These are phyloP conservation scores for Porites australiensis DNA, from an alignment of 64 coral and sea anemone species.

Conservation along the genomic window DNA sequence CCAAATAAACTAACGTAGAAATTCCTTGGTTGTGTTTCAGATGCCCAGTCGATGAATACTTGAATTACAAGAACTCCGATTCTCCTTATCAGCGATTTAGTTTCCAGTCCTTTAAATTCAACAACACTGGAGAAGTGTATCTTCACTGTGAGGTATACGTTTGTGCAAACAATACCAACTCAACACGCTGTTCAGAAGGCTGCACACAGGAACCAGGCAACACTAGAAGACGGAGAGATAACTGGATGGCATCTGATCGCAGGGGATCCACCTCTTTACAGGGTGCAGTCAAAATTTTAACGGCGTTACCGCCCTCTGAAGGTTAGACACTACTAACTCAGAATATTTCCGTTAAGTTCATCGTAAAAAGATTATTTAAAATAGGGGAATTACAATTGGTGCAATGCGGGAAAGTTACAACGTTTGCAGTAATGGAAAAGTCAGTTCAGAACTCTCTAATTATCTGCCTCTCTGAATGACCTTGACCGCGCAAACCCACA, in stretches of 20 bases:
- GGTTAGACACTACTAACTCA: background rate
- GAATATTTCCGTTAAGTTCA: too few species aligned
- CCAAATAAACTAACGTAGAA: background rate
- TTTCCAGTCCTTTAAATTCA: conserved; percentile 34
- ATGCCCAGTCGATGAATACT: conserved; percentile 26
- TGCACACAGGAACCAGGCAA: background rate
- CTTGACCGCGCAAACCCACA: too few species aligned
- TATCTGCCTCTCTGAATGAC: too few species aligned
- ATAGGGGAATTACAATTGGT: too few species aligned
- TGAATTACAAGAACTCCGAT: conserved; percentile 56
- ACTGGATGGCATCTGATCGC: background rate
- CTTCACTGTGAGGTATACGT: conserved; percentile 68
- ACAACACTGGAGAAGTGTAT: conserved; percentile 38
- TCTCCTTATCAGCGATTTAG: conserved; percentile 57
- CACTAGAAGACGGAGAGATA: background rate
- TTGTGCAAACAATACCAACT: conserved; percentile 36
- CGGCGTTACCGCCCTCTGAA: too few species aligned
- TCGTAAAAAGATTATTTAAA: too few species aligned
- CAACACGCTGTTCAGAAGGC: conserved; percentile 46
- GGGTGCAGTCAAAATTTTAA: background rate
- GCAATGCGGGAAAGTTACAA: too few species aligned
- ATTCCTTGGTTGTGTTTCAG: conserved; percentile 4
- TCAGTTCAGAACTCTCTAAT: too few species aligned
- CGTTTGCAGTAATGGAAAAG: too few species aligned
- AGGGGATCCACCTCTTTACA: conserved; percentile 3